phyloP scores from a whole-genome alignment of 2,888 invertebrate genomes.

The Pristionchus maxplancki region DNA sequence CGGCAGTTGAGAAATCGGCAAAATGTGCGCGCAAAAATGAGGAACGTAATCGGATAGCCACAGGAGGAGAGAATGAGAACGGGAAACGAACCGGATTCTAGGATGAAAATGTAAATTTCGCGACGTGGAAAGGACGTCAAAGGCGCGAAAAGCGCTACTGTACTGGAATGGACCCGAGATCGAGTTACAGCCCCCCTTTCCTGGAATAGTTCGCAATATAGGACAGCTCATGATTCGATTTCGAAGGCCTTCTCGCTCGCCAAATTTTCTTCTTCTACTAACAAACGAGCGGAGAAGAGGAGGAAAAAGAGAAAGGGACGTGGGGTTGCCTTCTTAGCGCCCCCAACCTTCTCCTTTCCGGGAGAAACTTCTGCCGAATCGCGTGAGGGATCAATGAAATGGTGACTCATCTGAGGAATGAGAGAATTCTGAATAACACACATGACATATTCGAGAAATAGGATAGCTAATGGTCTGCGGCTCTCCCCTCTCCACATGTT shows the following conservation, averaged over 20 bases:
- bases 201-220: background rate
- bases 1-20: background rate
- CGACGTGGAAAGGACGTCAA: background rate
- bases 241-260: background rate
- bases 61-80: background rate
- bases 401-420: background rate
- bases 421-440: background rate
- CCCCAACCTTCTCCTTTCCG: background rate
- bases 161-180: background rate
- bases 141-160: background rate
- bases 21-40: background rate
- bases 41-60: background rate
- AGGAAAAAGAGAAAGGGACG: background rate
- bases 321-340: background rate
- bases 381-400: slow-evolving; percentile 13
- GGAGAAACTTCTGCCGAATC: background rate
- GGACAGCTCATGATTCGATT: slow-evolving; percentile 37
- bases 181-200: background rate
- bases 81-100: background rate
- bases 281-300: background rate
- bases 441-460: background rate
- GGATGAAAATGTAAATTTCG: background rate
- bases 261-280: slow-evolving; percentile 5
- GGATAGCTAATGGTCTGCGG: background rate
- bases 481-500: no score